These are phyloP conservation scores for Mycteria americana DNA, from an alignment of 2,797 vertebrate species.

Conservation along the genomic window DNA sequence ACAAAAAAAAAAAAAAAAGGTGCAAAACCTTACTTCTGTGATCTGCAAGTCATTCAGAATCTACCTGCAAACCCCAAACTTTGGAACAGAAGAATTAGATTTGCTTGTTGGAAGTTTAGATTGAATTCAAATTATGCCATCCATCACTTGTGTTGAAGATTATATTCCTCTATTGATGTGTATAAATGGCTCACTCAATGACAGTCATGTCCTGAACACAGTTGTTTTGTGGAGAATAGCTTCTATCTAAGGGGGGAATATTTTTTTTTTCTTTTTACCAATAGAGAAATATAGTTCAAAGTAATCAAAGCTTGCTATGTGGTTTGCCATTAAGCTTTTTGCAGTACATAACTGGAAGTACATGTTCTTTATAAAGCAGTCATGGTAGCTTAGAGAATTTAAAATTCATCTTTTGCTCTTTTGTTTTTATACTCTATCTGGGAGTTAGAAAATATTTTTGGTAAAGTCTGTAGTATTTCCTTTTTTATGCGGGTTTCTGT, in stretches of 20 bases:
- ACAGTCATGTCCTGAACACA: background rate
- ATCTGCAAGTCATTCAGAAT: background rate
- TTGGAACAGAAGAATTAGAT: background rate
- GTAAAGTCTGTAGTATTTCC: background rate
- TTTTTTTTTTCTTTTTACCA: background rate
- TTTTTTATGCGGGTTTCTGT: background rate
- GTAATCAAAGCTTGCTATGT: background rate
- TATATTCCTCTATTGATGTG: background rate
- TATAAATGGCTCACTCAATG: background rate
- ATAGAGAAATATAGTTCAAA: background rate
- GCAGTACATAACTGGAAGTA: background rate
- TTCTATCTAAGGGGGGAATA: background rate
- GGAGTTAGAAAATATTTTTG: background rate
- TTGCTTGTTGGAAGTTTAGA: background rate
- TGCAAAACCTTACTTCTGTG: background rate
- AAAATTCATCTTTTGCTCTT: background rate
- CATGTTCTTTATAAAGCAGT: background rate
- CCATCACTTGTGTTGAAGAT: background rate
- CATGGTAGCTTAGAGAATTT: background rate
- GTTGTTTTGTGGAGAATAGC: background rate
- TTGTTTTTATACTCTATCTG: background rate
- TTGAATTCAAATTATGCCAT: background rate
- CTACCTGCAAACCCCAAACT: background rate
- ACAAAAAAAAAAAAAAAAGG: rapidly evolving
- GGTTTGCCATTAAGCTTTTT: background rate